These are phyloP conservation scores for Lepidocyrtinus sp. DNA, from an alignment of 2,888 invertebrate genomes.

Conservation along the genomic window DNA sequence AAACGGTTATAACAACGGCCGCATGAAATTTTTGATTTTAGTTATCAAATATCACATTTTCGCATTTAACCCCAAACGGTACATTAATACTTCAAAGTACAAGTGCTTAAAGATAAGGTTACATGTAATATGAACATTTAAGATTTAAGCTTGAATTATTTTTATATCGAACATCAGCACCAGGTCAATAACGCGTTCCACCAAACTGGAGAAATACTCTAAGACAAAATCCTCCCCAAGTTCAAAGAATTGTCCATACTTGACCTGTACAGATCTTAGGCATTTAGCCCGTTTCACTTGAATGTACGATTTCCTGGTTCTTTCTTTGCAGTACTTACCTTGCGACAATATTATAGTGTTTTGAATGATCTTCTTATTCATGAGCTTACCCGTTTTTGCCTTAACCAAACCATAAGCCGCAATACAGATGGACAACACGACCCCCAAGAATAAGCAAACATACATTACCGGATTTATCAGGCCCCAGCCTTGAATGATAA, in stretches of 20 bases:
- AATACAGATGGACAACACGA: background rate
- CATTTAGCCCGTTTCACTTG: background rate
- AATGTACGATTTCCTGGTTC: background rate
- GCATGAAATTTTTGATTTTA: too few species aligned
- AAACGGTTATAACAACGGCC: too few species aligned
- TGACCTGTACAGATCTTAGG: background rate
- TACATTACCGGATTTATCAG: background rate
- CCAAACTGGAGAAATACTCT: slow-evolving; percentile 4
- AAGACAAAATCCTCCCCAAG: background rate
- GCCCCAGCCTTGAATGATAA: background rate
- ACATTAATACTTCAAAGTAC: too few species aligned
- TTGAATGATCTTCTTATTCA: background rate
- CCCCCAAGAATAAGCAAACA: background rate
- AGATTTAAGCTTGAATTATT: background rate
- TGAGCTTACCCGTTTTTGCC: background rate
- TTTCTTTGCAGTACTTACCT: background rate
- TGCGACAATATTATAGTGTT: background rate
- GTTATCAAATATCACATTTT: too few species aligned
- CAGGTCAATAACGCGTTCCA: background rate
- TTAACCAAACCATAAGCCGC: background rate
- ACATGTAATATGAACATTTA: too few species aligned
- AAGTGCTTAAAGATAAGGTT: too few species aligned
- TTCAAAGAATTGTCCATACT: background rate
- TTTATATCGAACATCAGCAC: background rate
- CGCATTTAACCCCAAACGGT: too few species aligned